A percentile compares a stretch with the other conserved stretches of the same genome.
Conservation (phyloP, 2,113 vertebrate species). For the Laticauda colubrina region DNA sequence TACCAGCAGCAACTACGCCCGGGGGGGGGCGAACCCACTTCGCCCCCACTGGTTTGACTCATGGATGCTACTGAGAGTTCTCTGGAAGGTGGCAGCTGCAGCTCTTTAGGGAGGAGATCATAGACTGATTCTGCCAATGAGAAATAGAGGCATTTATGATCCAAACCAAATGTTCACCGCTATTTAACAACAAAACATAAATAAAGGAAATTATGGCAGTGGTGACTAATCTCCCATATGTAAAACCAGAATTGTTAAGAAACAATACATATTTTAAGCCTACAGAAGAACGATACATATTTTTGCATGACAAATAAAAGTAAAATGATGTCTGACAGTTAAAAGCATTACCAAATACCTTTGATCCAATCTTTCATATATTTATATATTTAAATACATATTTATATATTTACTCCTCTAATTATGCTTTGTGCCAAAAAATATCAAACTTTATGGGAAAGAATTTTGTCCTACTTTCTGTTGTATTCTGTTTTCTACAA, state of each 20-base stretch:
- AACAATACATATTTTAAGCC: not conserved
- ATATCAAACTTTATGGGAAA: not conserved
- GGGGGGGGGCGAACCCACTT: slow-evolving; percentile 89
- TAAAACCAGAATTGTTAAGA: not conserved
- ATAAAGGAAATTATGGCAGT: not conserved
- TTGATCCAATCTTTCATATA: not conserved
- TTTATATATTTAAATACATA: not conserved
- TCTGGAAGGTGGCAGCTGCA: slow-evolving; percentile 86
- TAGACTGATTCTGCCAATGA: slow-evolving; percentile 86
- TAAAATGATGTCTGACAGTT: rapidly evolving
- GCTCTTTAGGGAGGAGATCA: slow-evolving; percentile 95
- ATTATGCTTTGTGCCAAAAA: not conserved
- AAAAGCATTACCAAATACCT: not conserved
- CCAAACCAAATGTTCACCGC: not conserved
- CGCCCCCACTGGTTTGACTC: slow-evolving; percentile 97
- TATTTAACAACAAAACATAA: not conserved
- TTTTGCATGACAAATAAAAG: not conserved
- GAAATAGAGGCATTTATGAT: not conserved
- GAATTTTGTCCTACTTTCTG: not conserved
- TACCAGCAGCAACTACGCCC: slow-evolving; percentile 90
- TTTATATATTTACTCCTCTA: not conserved
- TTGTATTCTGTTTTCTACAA: not conserved
- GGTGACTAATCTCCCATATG: not conserved
- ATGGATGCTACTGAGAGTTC: slow-evolving; percentile 85
- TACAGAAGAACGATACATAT: not conserved